Conservation (phyloP, 2,113 vertebrate genomes). For the Dolichotis patagonum region DNA sequence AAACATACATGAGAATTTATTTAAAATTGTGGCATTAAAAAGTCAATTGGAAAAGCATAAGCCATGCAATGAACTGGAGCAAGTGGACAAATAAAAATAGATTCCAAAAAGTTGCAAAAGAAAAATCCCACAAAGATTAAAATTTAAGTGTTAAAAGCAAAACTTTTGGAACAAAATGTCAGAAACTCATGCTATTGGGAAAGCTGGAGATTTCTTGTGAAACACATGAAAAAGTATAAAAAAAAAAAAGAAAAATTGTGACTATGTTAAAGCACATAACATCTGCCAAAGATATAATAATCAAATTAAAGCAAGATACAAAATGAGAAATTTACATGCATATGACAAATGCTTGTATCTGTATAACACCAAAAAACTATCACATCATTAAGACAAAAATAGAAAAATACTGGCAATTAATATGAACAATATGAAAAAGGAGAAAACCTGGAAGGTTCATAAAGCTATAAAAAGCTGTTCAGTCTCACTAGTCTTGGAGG, state of each 20-base stretch:
- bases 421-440: not conserved
- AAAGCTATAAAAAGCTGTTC: not conserved
- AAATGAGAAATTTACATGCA: not conserved
- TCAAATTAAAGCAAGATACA: not conserved
- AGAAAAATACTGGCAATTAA: not conserved
- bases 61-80: not conserved
- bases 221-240: not conserved
- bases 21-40: constrained; percentile 26
- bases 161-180: not conserved
- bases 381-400: not conserved
- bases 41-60: not conserved
- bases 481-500: not conserved
- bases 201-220: not conserved
- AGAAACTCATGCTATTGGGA: not conserved
- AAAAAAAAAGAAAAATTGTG: not conserved
- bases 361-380: not conserved
- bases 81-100: not conserved
- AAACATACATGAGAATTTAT: not conserved
- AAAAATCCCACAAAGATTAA: not conserved
- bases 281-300: not conserved
- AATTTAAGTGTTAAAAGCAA: constrained; percentile 7
- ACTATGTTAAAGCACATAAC: not conserved
- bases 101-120: not conserved
- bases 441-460: not conserved
- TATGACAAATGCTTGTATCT: not conserved